A percentile compares a stretch with the other conserved stretches of the same genome.
Evolutionary conservation across 2,888 invertebrate species (phyloP).

Genomic region (Oxycera nigricornis): DNA sequence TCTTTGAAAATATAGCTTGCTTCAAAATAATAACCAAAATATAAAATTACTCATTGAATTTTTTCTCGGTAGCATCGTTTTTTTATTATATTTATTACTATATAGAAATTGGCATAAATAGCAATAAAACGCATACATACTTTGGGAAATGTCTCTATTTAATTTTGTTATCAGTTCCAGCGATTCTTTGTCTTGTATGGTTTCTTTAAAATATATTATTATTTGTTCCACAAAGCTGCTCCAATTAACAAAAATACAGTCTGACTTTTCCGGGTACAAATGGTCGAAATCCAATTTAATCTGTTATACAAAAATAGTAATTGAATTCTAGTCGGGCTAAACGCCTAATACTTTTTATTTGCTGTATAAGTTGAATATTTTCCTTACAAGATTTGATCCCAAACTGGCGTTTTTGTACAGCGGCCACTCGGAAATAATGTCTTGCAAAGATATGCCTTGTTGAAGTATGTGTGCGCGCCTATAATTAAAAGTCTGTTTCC

Average conservation of each 20-base stretch:
- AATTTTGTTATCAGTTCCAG: not conserved
- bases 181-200: not conserved
- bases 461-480: not conserved
- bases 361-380: no score
- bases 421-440: not conserved
- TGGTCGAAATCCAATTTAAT: not conserved
- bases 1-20: no score
- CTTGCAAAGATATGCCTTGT: not conserved
- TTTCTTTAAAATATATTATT: not conserved
- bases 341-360: no score
- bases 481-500: not conserved
- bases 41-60: no score
- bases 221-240: not conserved
- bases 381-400: not conserved
- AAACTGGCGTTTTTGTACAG: not conserved
- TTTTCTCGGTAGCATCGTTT: no score
- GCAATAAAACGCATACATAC: not conserved
- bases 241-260: not conserved
- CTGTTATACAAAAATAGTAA: not conserved
- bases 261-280: not conserved
- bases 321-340: not conserved
- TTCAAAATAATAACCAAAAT: no score
- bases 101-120: not conserved
- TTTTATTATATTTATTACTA: not conserved
- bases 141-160: not conserved